phyloP scores from a whole-genome alignment of 1,140 invertebrate species.

The Mizuhopecten yessoensis region DNA sequence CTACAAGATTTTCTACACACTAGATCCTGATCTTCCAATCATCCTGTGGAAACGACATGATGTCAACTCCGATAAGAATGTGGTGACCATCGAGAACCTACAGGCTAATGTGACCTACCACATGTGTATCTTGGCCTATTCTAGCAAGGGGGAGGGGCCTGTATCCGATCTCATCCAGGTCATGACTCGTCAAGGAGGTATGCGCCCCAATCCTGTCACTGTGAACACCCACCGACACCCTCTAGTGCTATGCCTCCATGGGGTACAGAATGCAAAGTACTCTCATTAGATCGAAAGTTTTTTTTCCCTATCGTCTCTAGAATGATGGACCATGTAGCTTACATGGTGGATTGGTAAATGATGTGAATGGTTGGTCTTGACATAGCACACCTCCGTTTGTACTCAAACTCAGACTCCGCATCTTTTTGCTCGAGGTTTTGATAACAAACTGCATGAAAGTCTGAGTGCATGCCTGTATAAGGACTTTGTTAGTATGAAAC shows the following conservation, averaged over 20 bases:
- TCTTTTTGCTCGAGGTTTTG: conserved; percentile 25
- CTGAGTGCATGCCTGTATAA: conserved; percentile 13
- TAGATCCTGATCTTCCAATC: conserved; percentile 92
- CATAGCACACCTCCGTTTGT: conserved; percentile 31
- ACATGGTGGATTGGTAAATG: not conserved
- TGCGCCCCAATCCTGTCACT: conserved; percentile 57
- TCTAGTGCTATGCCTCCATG: conserved; percentile 2
- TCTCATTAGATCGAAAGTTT: conserved; percentile 12
- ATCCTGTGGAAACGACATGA: conserved; percentile 94
- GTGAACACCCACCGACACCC: not conserved
- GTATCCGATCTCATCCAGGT: conserved; percentile 96
- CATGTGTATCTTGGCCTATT: conserved; percentile 82
- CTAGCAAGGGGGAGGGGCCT: conserved; percentile 82
- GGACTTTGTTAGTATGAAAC: not conserved
- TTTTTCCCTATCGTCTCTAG: not conserved
- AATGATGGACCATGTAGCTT: not conserved
- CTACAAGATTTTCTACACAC: conserved; percentile 98
- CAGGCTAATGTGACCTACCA: conserved; percentile 82
- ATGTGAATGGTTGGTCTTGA: conserved; percentile 24
- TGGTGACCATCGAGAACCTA: conserved; percentile 91
- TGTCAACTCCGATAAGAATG: conserved; percentile 90
- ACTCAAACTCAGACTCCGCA: conserved; percentile 14
- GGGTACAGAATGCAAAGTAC: conserved; percentile 32
- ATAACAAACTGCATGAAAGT: conserved; percentile 38
- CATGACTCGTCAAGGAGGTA: conserved; percentile 96